Conservation (phyloP, 2,113 vertebrate genomes). For the Marcusenius ussheri region DNA sequence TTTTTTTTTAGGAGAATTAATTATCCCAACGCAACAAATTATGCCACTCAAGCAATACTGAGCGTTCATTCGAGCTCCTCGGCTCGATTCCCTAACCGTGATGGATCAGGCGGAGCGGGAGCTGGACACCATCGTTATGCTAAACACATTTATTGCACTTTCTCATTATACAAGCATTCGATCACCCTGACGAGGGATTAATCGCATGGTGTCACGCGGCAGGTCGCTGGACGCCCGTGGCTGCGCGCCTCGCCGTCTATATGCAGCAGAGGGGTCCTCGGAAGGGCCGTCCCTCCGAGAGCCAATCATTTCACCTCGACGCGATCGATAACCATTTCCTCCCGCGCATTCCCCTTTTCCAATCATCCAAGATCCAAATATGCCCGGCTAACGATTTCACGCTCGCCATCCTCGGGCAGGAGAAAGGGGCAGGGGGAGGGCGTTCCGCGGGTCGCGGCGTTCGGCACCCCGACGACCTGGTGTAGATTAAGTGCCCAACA, state of each 20-base stretch:
- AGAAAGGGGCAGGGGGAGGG: background rate
- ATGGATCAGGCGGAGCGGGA: background rate
- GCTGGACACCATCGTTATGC: background rate
- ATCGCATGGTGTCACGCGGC: background rate
- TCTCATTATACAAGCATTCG: slow-evolving; percentile 10
- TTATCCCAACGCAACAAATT: background rate
- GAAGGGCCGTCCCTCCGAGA: background rate
- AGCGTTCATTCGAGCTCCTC: background rate
- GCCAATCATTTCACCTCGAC: background rate
- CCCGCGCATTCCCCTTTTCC: background rate
- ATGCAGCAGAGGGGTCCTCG: background rate
- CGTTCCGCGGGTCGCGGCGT: background rate
- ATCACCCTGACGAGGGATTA: background rate
- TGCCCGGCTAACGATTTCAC: background rate
- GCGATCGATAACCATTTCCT: slow-evolving; percentile 6
- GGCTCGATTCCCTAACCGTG: background rate
- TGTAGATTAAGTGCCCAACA: background rate
- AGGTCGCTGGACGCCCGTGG: background rate
- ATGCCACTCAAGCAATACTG: slow-evolving; percentile 5
- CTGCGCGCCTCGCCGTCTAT: background rate
- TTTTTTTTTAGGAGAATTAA: background rate
- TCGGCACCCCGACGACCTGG: background rate
- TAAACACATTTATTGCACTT: slow-evolving; percentile 14
- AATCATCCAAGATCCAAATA: background rate
- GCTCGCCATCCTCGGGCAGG: too few relatives aligned